These are phyloP conservation scores for Acropora yongei DNA, from an alignment of 64 coral and sea anemone species.

Conservation along the genomic window DNA sequence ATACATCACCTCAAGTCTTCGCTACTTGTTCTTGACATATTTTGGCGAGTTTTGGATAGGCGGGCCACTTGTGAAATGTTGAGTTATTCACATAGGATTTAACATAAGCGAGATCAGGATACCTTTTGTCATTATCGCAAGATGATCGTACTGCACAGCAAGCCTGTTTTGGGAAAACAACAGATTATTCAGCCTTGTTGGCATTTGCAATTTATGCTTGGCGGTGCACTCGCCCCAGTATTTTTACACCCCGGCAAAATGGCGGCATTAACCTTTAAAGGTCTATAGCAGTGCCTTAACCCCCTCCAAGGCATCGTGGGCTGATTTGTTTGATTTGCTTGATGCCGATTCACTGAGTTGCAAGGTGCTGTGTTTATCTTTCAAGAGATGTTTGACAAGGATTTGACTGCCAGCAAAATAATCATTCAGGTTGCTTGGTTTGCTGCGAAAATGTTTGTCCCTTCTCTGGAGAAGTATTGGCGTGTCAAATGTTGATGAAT, in stretches of 20 bases:
- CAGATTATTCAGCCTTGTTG: background rate
- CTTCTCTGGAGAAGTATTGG: slow-evolving; percentile 20
- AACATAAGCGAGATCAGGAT: too few species aligned
- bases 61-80: too few species aligned
- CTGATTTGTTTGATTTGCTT: background rate
- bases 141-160: too few species aligned
- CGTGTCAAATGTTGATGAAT: slow-evolving; percentile 21
- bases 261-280: slow-evolving; percentile 34
- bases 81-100: too few species aligned
- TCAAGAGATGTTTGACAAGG: slow-evolving; percentile 2
- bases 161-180: too few species aligned
- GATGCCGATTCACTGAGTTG: background rate
- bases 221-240: slow-evolving; percentile 15
- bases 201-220: slow-evolving; percentile 11
- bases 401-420: slow-evolving; percentile 39
- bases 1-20: too few species aligned
- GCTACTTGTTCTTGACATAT: too few species aligned
- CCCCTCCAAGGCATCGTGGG: background rate
- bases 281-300: background rate
- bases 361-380: slow-evolving; percentile 1
- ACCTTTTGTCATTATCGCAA: too few species aligned
- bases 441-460: slow-evolving; percentile 3
- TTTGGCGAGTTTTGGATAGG: too few species aligned
- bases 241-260: slow-evolving; percentile 39
- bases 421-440: slow-evolving; percentile 37